Base-by-base conservation (phyloP, 2,113 vertebrate species). In the Elachura formosa region DNA sequence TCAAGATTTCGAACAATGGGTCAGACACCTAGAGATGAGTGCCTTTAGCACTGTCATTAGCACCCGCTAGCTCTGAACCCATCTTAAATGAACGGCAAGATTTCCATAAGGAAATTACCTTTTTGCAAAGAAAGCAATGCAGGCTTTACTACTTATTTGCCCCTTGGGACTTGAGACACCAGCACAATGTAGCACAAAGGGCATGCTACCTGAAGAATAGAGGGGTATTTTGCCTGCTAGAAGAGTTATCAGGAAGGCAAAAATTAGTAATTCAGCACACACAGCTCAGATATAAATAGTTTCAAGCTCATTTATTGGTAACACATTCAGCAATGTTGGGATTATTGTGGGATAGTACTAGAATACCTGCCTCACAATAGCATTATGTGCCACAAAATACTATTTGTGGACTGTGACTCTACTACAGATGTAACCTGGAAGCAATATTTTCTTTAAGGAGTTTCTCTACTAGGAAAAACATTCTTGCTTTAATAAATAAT, bases 21-120 rank as follows among this genome's bases (percentile, higher is more conserved):
- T 68, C 14, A 76, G 52, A 81, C 17, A 80, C 9, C 3, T n/a
- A 17, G 36, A 8, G 21, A 11, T 3, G 38, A 84, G 12, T 68
- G 23, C 33, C 33, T 54, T 46, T 62, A 40, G n/a, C 22, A 64
- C 31, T 54, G 6, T 9, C 28, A 13, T 38, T 38, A 78, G 23
- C 38, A 67, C 72, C 21, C 19, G 40, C 29, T 75, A 55, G 24
- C n/a, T 79, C 34, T 3, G 31, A 17, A 68, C 4, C 5, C 16
- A 68, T 63, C 71, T 55, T 29, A 63, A 3, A 33, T 23, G 40
- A 77, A 66, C 0, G 0, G 9, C 6, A 76, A 82, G 46, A 56
- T 10, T 77, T 31, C 63, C 12, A 12, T 4, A n/a, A 25, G 20
- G 10, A 43, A 95, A 56, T 36, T 17, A 45, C 11, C 5, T 15